A percentile compares a stretch with the other conserved stretches of the same genome.
phyloP scores from a whole-genome alignment of 2,113 vertebrate genomes.

The Tenrec ecaudatus region DNA sequence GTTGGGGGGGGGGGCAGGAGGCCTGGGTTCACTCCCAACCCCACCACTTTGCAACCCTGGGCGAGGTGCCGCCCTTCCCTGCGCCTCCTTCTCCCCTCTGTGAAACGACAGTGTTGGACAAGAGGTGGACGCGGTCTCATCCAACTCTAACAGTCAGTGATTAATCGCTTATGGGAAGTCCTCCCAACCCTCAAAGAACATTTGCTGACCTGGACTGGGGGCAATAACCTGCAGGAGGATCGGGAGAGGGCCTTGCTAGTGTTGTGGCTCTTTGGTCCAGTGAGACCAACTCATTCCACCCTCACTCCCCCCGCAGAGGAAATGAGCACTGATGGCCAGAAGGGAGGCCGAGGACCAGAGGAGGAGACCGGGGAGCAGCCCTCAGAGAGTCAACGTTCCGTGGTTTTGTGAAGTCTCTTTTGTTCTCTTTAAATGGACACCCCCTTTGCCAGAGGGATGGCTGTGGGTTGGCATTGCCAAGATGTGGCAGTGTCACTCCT shows the following conservation, averaged over 20 bases:
- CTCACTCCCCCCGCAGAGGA: not conserved
- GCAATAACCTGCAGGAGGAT: not conserved
- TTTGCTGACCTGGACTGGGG: not conserved
- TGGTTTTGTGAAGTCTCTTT: not conserved
- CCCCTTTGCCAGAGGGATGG: not conserved
- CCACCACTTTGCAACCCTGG: not conserved
- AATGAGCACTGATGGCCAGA: not conserved
- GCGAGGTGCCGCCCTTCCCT: not conserved
- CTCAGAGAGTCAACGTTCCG: not conserved
- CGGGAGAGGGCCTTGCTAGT: not conserved
- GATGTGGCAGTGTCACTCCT: not conserved
- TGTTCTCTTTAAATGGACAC: not conserved
- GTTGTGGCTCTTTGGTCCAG: not conserved
- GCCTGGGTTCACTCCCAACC: not conserved
- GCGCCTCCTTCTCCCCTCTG: not conserved
- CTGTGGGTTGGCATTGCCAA: not conserved
- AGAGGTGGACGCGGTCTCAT: not conserved
- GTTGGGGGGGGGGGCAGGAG: not conserved
- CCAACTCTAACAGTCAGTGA: conserved; percentile 28
- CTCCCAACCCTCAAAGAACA: conserved; percentile 12
- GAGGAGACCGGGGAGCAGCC: not conserved
- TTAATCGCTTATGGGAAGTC: conserved; percentile 49
- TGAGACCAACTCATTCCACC: not conserved
- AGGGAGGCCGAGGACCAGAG: not conserved
- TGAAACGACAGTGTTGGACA: conserved; percentile 20